Percentiles rank a stretch among this genome's conserved stretches.
These are phyloP conservation scores for Bungarus multicinctus DNA, from an alignment of 2,113 vertebrate genomes.

Conservation along the genomic window DNA sequence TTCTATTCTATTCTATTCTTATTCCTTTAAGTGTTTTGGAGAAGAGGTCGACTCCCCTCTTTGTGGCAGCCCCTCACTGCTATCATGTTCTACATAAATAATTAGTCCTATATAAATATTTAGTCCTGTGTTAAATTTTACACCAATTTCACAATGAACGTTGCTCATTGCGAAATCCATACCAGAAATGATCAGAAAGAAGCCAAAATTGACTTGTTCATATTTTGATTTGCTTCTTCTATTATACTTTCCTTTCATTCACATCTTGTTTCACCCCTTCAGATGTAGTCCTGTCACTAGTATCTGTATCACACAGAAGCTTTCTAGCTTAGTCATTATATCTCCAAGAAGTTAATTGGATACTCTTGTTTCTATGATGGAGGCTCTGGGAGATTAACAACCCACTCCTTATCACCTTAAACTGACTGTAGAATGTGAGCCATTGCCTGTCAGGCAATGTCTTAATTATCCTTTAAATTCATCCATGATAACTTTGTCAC, in stretches of 20 bases:
- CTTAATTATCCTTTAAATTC: neutral
- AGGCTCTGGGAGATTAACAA: neutral
- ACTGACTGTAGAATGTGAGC: neutral
- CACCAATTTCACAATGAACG: neutral
- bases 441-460: neutral
- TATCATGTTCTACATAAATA: neutral
- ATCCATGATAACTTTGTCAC: neutral
- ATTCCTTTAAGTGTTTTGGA: too few relatives aligned
- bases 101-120: neutral
- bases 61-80: too few relatives aligned
- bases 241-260: neutral
- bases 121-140: neutral
- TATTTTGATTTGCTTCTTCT: neutral
- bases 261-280: neutral
- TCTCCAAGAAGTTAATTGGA: neutral
- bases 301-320: neutral
- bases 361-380: neutral
- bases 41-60: too few relatives aligned
- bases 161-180: neutral
- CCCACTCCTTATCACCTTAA: neutral
- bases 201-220: neutral
- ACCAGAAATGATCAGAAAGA: neutral
- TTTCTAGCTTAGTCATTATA: neutral
- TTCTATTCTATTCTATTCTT: too few relatives aligned
- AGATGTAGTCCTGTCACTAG: neutral